A percentile compares a stretch with the other conserved stretches of the same genome.
These are phyloP conservation scores for Adelognathus sp. DNA, from an alignment of 2,888 invertebrate species.

Conservation along the genomic window DNA sequence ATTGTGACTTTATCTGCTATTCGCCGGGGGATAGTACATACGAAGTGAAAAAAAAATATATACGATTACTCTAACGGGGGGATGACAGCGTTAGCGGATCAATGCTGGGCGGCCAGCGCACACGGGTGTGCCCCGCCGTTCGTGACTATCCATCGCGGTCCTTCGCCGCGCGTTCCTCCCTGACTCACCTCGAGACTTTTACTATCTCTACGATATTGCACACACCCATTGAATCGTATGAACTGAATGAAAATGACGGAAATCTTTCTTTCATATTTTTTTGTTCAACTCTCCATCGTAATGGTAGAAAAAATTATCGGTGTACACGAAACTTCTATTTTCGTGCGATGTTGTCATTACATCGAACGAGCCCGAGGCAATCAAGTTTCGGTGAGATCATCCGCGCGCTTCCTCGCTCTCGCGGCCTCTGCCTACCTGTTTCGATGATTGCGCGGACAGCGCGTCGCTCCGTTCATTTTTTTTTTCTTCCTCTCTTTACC, in stretches of 20 bases:
- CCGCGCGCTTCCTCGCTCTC: too few species aligned
- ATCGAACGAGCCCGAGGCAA: slow-evolving; percentile 63
- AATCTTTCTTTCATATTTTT: too few species aligned
- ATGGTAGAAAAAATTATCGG: too few species aligned
- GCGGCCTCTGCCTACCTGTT: slow-evolving; percentile 61
- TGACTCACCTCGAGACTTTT: slow-evolving; percentile 42
- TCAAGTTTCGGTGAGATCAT: slow-evolving; percentile 73
- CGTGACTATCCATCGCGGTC: slow-evolving; percentile 53
- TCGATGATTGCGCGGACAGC: slow-evolving; percentile 61
- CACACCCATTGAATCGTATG: too few species aligned
- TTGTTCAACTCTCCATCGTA: too few species aligned
- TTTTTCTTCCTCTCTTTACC: too few species aligned
- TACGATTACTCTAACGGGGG: too few species aligned
- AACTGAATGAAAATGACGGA: too few species aligned
- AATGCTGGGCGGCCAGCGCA: slow-evolving; percentile 70
- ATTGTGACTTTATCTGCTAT: neutral
- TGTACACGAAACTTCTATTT: slow-evolving; percentile 55
- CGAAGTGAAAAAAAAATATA: slow-evolving; percentile 21
- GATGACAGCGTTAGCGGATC: slow-evolving; percentile 67
- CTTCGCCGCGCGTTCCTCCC: slow-evolving; percentile 48
- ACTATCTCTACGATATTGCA: neutral
- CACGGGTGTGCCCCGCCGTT: slow-evolving; percentile 74
- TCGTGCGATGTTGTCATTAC: slow-evolving; percentile 68
- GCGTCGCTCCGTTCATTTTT: too few species aligned
- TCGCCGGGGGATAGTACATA: neutral